phyloP scores from a whole-genome alignment of 2,888 invertebrate species.

The Epistrophella euchroma region DNA sequence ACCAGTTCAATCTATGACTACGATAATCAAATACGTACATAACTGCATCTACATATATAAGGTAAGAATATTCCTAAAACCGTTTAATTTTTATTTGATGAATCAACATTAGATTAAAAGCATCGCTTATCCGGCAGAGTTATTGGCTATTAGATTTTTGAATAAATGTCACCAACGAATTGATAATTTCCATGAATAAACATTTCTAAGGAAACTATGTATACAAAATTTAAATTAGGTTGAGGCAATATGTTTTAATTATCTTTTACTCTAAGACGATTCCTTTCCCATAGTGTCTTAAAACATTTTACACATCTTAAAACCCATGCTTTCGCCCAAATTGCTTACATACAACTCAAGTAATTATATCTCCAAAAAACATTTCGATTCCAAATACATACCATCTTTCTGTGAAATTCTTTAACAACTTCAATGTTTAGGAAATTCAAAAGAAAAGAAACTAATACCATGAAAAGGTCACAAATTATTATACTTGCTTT shows the following conservation, averaged over 20 bases:
- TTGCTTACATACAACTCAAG: not conserved
- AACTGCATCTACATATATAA: not conserved
- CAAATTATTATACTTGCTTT: not conserved
- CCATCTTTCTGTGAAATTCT: not conserved
- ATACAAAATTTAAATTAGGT: too few species aligned
- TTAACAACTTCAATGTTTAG: not conserved
- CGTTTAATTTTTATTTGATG: too few species aligned
- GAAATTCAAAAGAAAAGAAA: not conserved
- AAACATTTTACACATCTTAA: not conserved
- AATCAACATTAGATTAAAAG: too few species aligned
- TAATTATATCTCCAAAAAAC: not conserved
- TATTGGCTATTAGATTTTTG: too few species aligned
- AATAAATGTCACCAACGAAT: too few species aligned
- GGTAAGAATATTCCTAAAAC: not conserved
- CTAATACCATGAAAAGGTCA: not conserved
- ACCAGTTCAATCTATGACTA: not conserved
- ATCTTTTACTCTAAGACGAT: too few species aligned
- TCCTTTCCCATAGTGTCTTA: not conserved
- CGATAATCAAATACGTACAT: not conserved
- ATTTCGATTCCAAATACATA: not conserved
- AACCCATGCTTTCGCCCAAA: not conserved
- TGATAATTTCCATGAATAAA: too few species aligned
- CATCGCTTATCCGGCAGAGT: too few species aligned
- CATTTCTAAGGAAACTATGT: too few species aligned
- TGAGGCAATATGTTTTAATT: too few species aligned